Base-by-base conservation (phyloP, 2,113 vertebrate species). In the Peucedramus taeniatus region DNA sequence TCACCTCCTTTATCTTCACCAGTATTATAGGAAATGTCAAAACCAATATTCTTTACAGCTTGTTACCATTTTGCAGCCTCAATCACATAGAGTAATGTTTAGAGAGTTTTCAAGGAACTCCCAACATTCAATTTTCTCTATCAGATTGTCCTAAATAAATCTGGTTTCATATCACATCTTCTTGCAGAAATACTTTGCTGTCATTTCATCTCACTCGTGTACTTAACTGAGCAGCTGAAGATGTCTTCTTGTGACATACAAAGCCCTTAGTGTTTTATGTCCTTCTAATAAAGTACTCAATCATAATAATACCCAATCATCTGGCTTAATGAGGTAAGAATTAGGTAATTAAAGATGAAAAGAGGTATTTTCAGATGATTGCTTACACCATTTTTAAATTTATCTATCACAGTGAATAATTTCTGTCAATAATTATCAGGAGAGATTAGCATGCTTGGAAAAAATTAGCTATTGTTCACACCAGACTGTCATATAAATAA, bases 121-220 rank as follows among this genome's bases (percentile, higher is more conserved):
- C 65, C 87, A 79, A 45, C 92, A 96, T 93, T 97, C 94, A 90
- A 14, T 98, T 97, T 97, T 97, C 93, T 96, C 78, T 92, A 95
- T 96, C 95, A 94, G 96, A 94, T 92, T 91, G 80, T 87, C 83
- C 88, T 88, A 96, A 97, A 97, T 95, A 96, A 96, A 97, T 97
- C 93, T 95, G 84, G 54, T 95, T 97, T 94, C 60, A 23, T 76
- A 90, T 96, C 77, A 33, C 77, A 49, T 74, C 66, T 93, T 91
- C 47, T 86, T 37, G 30, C 13, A 10, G 80, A 97, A 96, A 80
- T 61, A 63, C 61, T 90, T 83, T 16, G 19, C 69, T 86, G 88
- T 66, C 84, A 88, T 68, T 35, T 91, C 60, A 76, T 76, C 64
- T 92, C 76, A 51, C 50, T 77, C 54, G 59, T 31, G 60, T 89